Base-by-base conservation (phyloP, 2,888 invertebrate genomes). In the Drosophila anomalata region DNA sequence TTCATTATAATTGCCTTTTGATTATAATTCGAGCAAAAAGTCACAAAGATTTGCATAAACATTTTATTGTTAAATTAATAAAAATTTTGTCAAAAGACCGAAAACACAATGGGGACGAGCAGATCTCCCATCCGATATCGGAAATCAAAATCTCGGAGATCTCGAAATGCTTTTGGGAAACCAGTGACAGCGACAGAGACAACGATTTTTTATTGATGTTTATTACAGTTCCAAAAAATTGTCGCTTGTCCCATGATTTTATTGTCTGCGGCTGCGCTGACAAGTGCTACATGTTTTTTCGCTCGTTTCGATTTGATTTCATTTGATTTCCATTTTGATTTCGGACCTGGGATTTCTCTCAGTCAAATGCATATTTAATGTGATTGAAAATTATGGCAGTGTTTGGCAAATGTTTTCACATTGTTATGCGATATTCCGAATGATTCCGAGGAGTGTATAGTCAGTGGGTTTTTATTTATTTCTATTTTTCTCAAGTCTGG, bases 41-140 rank as follows among this genome's bases (percentile, higher is more conserved):
- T 31, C 60, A 72, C 53, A 29, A 33, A n/a, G 59, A 84, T 84
- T 84, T 75, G 88, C 84, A 85, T 85, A 85, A 85, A 88, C 84
- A 85, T 87, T 85, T 88, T 87, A 88, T 89, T 78, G 89, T 77
- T 79, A 81, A 86, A 74, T 83, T 83, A 88, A 83, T 83, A 85
- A 81, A 79, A 80, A 70, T 76, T 70, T 78, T 76, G 70, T 58
- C 51, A 55, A 76, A 66, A 65, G 59, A 56, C 44, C 50, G 33
- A 63, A n/a, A 36, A 59, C 42, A 65, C 57, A 60, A 60, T 53
- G 55, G 41, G 41, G 41, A 33, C 47, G 36, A 14, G 51, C n/a
- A 26, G 26, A 51, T 9, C 51, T 36, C 1, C 51, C 51, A 33
- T 14, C 41, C 50, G 74, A 70, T 70, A 70, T 73, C 73, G 73